Percentiles rank a stretch among this genome's conserved stretches.
phyloP scores from a whole-genome alignment of 1,140 invertebrate species.

The Leptopilina clavipes region DNA sequence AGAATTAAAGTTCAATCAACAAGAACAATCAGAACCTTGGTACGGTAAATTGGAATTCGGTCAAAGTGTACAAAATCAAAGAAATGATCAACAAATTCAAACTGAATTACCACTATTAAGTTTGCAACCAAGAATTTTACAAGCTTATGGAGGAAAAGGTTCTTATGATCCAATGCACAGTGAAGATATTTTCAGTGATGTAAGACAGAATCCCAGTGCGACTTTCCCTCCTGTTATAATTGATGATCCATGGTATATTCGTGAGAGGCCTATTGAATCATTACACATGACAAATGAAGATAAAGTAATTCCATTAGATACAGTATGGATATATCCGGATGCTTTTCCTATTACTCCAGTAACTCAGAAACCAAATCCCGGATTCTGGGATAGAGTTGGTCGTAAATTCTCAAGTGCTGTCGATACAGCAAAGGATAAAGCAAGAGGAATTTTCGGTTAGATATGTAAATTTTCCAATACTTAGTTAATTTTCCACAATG shows the following conservation, averaged over 20 bases:
- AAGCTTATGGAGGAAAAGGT: conserved; percentile 64
- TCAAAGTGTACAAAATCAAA: conserved; percentile 36
- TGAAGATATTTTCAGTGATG: conserved; percentile 55
- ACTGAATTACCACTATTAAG: conserved; percentile 33
- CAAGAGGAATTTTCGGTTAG: conserved; percentile 73
- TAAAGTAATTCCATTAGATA: conserved; percentile 45
- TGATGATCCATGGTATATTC: conserved; percentile 61
- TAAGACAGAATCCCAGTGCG: conserved; percentile 61
- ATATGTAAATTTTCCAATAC: conserved; percentile 31
- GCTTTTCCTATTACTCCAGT: conserved; percentile 38
- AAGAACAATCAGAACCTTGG: conserved; percentile 37
- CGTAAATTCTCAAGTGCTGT: conserved; percentile 70
- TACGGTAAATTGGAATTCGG: conserved; percentile 40
- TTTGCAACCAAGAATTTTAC: conserved; percentile 58
- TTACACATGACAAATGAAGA: conserved; percentile 8
- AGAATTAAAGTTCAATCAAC: not conserved
- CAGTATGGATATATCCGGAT: conserved; percentile 36
- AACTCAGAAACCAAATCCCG: conserved; percentile 63
- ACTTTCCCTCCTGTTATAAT: conserved; percentile 51
- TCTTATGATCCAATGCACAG: conserved; percentile 53
- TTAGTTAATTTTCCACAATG: conserved; percentile 37
- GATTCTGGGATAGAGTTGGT: conserved; percentile 76
- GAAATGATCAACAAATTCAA: conserved; percentile 23
- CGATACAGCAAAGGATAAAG: conserved; percentile 75
- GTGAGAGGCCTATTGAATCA: conserved; percentile 49